Percentiles rank a stretch among this genome's conserved stretches.
Evolutionary conservation across 2,888 invertebrate species (phyloP).

Genomic region (Toxonevra muliebris): DNA sequence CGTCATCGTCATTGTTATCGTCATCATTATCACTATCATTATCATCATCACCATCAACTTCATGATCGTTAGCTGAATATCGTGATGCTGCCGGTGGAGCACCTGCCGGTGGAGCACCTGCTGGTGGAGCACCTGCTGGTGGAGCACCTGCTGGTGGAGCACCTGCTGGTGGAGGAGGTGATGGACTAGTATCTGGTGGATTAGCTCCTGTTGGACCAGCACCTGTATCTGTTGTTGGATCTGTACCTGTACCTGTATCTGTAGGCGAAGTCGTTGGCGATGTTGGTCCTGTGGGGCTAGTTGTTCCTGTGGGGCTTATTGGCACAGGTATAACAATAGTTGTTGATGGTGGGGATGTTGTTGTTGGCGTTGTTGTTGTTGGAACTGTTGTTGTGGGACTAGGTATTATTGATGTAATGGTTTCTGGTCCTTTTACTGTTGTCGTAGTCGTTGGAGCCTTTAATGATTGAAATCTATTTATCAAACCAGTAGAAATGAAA

Average conservation of each 20-base stretch:
- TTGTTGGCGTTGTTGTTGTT: conserved; percentile 6
- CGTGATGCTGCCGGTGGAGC: not conserved
- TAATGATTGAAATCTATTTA: conserved; percentile 32
- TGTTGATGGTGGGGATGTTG: conserved; percentile 15
- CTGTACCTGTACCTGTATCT: not conserved
- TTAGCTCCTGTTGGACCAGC: not conserved
- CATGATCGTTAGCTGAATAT: not conserved
- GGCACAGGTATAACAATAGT: not conserved
- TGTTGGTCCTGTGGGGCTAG: not conserved
- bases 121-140: not conserved
- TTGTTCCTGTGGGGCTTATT: not conserved
- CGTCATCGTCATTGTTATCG: conserved; percentile 9
- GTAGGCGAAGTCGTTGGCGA: not conserved
- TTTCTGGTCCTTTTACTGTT: conserved; percentile 9
- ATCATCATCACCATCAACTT: not conserved
- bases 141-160: conserved; percentile 11
- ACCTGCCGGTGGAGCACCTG: conserved; percentile 9
- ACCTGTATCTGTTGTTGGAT: not conserved
- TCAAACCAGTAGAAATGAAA: conserved; percentile 35
- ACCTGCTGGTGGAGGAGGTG: not conserved
- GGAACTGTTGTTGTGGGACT: conserved; percentile 1
- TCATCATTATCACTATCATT: not conserved
- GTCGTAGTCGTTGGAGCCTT: not conserved
- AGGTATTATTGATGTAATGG: conserved; percentile 6
- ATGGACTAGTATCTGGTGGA: not conserved